Percentiles rank a stretch among this genome's conserved stretches.
Evolutionary conservation across 2,888 invertebrate species (phyloP).

Genomic region (Sphaerophoria rueppellii): DNA sequence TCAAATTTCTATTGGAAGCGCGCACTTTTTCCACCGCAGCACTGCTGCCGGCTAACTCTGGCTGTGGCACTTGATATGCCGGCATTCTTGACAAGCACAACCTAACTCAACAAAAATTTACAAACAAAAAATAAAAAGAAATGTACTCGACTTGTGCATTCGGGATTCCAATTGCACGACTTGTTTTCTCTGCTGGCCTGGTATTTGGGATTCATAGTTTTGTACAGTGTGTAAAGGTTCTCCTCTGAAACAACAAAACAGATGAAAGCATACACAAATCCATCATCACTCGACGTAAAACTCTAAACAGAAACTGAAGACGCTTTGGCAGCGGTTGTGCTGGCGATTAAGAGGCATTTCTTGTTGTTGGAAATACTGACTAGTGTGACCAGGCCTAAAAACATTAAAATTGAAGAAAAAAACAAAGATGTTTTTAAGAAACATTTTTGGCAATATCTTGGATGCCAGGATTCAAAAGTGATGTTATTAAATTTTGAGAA

Average conservation of each 20-base stretch:
- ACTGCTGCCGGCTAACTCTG: background rate
- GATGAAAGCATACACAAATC: background rate
- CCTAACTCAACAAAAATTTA: slow-evolving; percentile 4
- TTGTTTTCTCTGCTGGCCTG: slow-evolving; percentile 43
- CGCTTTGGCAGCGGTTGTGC: background rate
- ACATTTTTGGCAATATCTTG: too few species aligned
- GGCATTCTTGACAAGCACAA: slow-evolving; percentile 26
- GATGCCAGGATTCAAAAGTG: too few species aligned
- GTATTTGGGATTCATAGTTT: slow-evolving; percentile 61
- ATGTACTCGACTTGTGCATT: slow-evolving; percentile 26
- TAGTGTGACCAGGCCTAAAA: too few species aligned
- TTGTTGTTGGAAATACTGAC: background rate
- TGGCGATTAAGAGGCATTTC: background rate
- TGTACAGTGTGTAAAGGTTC: slow-evolving; percentile 57
- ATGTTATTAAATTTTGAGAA: too few species aligned
- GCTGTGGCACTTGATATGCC: background rate
- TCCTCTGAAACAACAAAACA: slow-evolving; percentile 29
- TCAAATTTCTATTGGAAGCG: slow-evolving; percentile 38
- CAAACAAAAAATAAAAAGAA: slow-evolving; percentile 10
- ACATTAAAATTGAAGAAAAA: too few species aligned
- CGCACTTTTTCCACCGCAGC: slow-evolving; percentile 2
- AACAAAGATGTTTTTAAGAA: too few species aligned
- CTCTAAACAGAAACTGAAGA: background rate
- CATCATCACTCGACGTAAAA: background rate
- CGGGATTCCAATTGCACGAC: slow-evolving; percentile 5